phyloP scores from a whole-genome alignment of 2,888 invertebrate genomes.

The Notodonta dromedarius region DNA sequence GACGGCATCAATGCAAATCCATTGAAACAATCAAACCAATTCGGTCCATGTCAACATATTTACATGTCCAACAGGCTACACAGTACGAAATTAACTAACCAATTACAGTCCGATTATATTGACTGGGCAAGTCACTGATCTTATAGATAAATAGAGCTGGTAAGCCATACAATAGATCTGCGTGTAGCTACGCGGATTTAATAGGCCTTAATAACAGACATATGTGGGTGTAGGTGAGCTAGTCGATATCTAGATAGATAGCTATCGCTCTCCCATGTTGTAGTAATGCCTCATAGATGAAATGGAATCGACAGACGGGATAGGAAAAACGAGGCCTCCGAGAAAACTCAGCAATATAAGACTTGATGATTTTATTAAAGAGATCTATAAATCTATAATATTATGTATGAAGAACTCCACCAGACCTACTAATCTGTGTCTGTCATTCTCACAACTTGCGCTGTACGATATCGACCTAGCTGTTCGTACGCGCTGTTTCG shows the following conservation, averaged over 20 bases:
- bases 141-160: neutral
- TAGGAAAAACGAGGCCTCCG: no score
- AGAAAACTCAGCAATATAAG: no score
- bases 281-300: no score
- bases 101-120: conserved; percentile 3
- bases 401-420: neutral
- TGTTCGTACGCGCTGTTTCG: conserved; percentile 1
- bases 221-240: neutral
- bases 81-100: neutral
- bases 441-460: neutral
- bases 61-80: neutral
- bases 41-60: neutral
- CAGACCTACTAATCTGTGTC: neutral
- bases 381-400: no score
- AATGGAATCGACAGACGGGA: no score
- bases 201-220: conserved; percentile 1
- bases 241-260: neutral
- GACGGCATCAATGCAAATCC: neutral
- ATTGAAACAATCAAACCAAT: neutral
- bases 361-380: no score
- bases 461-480: neutral
- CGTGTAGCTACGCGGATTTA: neutral
- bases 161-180: neutral
- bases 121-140: conserved; percentile 5
- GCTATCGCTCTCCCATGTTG: neutral